These are phyloP conservation scores for Panagrolaimus sp. DNA, from an alignment of 1,140 invertebrate genomes.

Conservation along the genomic window DNA sequence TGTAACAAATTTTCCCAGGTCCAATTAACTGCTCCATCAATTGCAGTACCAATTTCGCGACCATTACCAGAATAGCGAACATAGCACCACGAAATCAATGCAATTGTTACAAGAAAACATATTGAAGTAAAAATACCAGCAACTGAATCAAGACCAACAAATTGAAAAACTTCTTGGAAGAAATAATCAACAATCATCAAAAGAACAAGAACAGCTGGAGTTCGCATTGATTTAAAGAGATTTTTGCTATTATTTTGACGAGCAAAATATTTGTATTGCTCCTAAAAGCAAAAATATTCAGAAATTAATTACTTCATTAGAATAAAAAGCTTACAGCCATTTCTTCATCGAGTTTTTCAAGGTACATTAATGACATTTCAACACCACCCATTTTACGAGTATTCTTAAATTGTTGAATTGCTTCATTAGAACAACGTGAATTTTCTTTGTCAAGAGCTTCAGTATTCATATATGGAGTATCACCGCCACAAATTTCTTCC, in stretches of 20 bases:
- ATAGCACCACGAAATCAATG: conserved; percentile 50
- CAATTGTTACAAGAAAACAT: conserved; percentile 42
- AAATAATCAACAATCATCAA: conserved; percentile 54
- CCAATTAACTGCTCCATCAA: conserved; percentile 35
- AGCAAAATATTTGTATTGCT: conserved; percentile 50
- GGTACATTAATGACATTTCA: conserved; percentile 50
- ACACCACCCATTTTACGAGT: conserved; percentile 57
- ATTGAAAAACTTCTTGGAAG: conserved; percentile 58
- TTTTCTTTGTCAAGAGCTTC: conserved; percentile 50
- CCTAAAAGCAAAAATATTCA: no score
- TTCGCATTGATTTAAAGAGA: conserved; percentile 60
- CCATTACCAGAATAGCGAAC: conserved; percentile 55
- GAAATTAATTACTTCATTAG: no score
- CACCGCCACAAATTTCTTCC: conserved; percentile 67
- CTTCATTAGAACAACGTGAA: conserved; percentile 34
- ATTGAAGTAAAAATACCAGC: conserved; percentile 54
- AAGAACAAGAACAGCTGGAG: conserved; percentile 54
- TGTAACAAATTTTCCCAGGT: conserved; percentile 39
- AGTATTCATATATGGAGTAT: conserved; percentile 53
- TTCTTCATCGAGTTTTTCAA: conserved; percentile 57
- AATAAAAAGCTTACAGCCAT: conserved; percentile 22
- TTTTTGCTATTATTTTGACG: conserved; percentile 56
- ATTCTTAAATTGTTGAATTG: conserved; percentile 48
- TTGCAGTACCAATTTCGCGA: conserved; percentile 40
- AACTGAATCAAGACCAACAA: conserved; percentile 48